Base-by-base conservation (phyloP, 1,140 invertebrate species). In the Apis laboriosa region DNA sequence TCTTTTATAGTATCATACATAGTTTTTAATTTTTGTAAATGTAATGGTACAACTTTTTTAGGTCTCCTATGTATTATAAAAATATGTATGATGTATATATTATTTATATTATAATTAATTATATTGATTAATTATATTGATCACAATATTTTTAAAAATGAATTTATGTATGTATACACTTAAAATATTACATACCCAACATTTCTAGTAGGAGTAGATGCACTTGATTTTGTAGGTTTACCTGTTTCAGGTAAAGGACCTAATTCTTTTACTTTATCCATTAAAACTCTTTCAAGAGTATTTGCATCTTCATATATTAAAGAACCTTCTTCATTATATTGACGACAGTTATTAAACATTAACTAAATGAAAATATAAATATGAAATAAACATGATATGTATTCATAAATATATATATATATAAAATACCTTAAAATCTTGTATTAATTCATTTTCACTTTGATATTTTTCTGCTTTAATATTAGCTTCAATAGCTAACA, bases 301-400 rank as follows among this genome's bases (percentile, higher is more conserved):
- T 97, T 97, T 1, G 98, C 98, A 95, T 99, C 98, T 90, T 98
- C 97, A 90, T 98, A 99, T 88, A 99, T 99, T 88, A 97, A 96
- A 0, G 98, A 99, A 51, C 97, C 97, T 94, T 99, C 98, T 94
- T 99, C 98, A 92, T 99, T 99, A 92, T 98, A 99, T 89, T 98
- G 97, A 0, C 98, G 96, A 90, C 98, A 99, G 94, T 99, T 99
- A 73, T 96, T 96, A 93, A 99, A 99, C 98, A 99, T 99, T 21
- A 98, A 94, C 83, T 96, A 95, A 88, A 91, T 96, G 73, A 86
- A 84, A 15, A 24, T 17, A 15, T 56, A 58, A 34, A 34, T 2
- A 34, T 34, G 2, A 64, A 60, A 24, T 51, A 21, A 77, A 73
- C 68, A 70, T 13, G 17, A 68, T n/a, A 75, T 53, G 56, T 8